Evolutionary conservation across 2,797 vertebrate species (phyloP), one percentile per base, ranked within the genome.

Genomic region (Mormyrus proboscirostris): DNA sequence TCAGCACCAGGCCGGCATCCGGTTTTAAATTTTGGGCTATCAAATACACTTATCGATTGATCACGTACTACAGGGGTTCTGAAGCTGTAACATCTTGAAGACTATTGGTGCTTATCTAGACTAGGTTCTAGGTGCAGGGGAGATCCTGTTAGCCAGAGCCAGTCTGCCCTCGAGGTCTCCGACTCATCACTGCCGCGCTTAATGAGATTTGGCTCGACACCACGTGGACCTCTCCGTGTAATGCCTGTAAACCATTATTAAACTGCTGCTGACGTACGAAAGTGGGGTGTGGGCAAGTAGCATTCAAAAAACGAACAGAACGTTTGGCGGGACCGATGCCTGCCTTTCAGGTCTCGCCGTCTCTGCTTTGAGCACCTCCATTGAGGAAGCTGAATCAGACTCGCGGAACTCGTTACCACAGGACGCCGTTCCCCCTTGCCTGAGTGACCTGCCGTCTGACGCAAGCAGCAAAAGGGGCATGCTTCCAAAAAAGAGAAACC

Each of bases 1-100:
- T 76, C 14, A 7, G 14, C 33, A 76, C 14, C 41, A 0, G 69
- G 88, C 76, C 9, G n/a, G 44, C 69, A 44, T 29, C 57, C 38
- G 38, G 55, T 90, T 89, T 90, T 76, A 90, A 93, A 57, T 41
- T 83, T 86, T 85, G 82, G 90, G 51, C 12, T 62, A 51, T 79
- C 86, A 79, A 87, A 89, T 86, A 90, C 1, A 50, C 86, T 87
- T 76, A 73, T 92, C 88, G 86, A 25, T 90, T 82, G 44, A 41
- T 90, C 91, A 89, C 41, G 44, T 38, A 29, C 19, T 87, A 91
- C 59, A 65, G 38, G 44, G 50, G 50, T 12, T 50, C 22, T 85
- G 83, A 55, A 55, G 50, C 10, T 19, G 49, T 33, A 41, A 25
- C 41, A 83, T 41, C 69, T 73, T n/a, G 41, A 4, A 44, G 44